Conservation (phyloP, 1,140 invertebrate genomes). For the Glomeris maerens region DNA sequence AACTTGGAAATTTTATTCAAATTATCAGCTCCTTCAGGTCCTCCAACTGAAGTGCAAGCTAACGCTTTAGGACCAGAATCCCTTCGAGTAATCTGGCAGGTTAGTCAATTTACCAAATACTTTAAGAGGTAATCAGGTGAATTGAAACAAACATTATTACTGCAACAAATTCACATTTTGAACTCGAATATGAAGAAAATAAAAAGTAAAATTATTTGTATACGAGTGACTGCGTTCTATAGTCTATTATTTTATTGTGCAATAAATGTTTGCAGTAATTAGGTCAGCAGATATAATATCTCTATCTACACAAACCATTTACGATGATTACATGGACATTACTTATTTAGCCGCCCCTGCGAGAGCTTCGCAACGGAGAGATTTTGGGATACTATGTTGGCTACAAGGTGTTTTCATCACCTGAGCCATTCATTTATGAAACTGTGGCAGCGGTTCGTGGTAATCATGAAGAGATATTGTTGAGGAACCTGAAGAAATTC, state of each 20-base stretch:
- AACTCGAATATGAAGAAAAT: conserved; percentile 27
- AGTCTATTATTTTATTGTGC: no score
- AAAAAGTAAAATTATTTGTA: conserved; percentile 29
- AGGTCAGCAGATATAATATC: no score
- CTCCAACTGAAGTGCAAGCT: conserved; percentile 28
- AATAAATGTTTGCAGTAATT: no score
- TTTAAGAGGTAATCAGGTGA: conserved; percentile 15
- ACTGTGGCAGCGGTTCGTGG: conserved; percentile 14
- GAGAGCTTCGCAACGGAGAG: conserved; percentile 83
- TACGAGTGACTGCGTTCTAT: conserved; percentile 26
- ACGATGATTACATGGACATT: conserved; percentile 3
- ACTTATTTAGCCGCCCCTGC: conserved; percentile 51
- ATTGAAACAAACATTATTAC: conserved; percentile 34
- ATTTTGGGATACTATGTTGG: conserved; percentile 62
- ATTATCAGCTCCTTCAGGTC: conserved; percentile 26
- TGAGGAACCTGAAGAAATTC: conserved; percentile 25
- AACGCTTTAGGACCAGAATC: conserved; percentile 28
- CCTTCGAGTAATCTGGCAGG: conserved; percentile 32
- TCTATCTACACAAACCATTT: conserved; percentile 23
- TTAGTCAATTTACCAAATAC: conserved; percentile 16
- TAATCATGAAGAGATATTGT: not conserved
- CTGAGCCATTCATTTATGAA: conserved; percentile 24
- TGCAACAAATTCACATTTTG: conserved; percentile 24
- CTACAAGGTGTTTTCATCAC: conserved; percentile 30
- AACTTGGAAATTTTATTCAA: conserved; percentile 3